Evolutionary conservation across 2,797 vertebrate species (phyloP).

Genomic region (Botia almorhae): DNA sequence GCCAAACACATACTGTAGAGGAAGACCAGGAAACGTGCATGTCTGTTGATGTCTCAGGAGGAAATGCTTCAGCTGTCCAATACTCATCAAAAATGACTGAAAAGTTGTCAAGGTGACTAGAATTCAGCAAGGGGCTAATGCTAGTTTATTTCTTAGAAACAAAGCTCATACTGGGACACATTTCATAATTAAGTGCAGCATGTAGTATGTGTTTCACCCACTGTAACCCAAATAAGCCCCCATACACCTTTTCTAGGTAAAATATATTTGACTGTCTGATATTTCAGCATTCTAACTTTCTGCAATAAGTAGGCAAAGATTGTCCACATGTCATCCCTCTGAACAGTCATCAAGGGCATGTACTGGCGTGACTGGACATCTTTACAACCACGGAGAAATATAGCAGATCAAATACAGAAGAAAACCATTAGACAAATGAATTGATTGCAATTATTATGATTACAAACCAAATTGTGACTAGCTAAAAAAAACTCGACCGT

Average conservation of each 20-base stretch:
- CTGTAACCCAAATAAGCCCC: too few relatives aligned
- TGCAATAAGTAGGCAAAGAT: too few relatives aligned
- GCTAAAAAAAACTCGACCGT: background rate
- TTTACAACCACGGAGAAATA: background rate
- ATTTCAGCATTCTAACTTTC: too few relatives aligned
- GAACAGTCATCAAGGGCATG: too few relatives aligned
- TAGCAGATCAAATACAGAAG: background rate
- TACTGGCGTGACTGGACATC: too few relatives aligned
- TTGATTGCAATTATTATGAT: background rate
- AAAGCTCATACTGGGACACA: background rate
- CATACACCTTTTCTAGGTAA: background rate
- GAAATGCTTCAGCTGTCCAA: background rate
- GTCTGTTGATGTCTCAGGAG: background rate
- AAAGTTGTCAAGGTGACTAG: background rate
- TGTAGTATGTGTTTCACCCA: too few relatives aligned
- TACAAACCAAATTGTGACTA: background rate
- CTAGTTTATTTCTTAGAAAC: background rate
- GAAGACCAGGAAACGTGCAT: background rate
- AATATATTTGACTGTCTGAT: background rate
- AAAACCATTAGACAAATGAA: too few relatives aligned
- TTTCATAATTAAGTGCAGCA: too few relatives aligned
- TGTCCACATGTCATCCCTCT: too few relatives aligned
- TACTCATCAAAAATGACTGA: background rate
- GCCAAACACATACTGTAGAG: background rate
- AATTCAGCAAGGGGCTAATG: background rate